A percentile compares a stretch with the other conserved stretches of the same genome.
phyloP scores from a whole-genome alignment of 2,888 invertebrate genomes.

The Acanthosepion esculentum region DNA sequence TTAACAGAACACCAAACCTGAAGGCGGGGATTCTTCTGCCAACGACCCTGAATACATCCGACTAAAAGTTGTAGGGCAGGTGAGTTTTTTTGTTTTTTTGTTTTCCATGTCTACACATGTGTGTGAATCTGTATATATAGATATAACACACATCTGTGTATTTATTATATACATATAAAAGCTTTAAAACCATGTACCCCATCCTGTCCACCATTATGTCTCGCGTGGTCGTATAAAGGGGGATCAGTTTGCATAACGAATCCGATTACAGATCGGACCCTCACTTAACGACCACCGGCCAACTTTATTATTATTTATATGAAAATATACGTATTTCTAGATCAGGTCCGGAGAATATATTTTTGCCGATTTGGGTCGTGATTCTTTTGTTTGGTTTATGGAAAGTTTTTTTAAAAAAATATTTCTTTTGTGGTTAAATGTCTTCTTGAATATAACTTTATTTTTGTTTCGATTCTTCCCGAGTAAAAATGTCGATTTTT shows the following conservation, averaged over 20 bases:
- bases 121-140: no score
- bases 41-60: conserved; percentile 79
- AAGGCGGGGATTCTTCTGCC: conserved; percentile 44
- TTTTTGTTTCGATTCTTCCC: background rate
- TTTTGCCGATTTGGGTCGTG: background rate
- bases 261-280: background rate
- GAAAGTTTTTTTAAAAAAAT: background rate
- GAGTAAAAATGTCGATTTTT: background rate
- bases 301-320: conserved; percentile 2
- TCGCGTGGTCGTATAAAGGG: background rate
- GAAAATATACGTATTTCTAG: background rate
- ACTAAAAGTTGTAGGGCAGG: conserved; percentile 81
- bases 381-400: background rate
- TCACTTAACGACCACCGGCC: conserved; percentile 37
- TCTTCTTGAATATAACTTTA: no score
- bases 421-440: background rate
- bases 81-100: no score
- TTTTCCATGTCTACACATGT: background rate
- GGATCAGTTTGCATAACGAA: background rate
- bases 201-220: background rate
- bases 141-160: no score
- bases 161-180: background rate
- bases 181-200: background rate
- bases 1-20: conserved; percentile 37
- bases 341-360: background rate